Base-by-base conservation (phyloP, 2,888 invertebrate genomes). In the Lithodes maja region DNA sequence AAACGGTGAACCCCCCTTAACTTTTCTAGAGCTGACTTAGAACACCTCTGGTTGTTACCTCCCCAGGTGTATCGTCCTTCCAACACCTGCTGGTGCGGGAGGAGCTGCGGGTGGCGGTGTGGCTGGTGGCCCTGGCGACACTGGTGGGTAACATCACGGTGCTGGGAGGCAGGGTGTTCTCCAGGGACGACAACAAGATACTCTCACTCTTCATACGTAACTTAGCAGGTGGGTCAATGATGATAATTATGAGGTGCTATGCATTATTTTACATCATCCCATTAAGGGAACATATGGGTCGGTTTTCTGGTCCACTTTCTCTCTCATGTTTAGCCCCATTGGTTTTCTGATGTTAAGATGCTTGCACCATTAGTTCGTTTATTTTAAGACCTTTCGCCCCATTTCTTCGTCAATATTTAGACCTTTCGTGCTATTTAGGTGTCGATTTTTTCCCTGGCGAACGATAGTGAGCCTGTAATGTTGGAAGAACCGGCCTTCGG, bases 61-160 rank as follows among this genome's bases (percentile, higher is more conserved):
- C 77, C 9, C 1, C 85, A 95, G 95, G 95, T 50, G 94, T 96
- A 0, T 96, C 96, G 0, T 95, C 96, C 9, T 94, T 95, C 74
- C 93, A 94, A 75, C 94, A 96, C 93, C 93, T 96, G 52, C 93
- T 96, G 7, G 95, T 94, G 75, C 95, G 95, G 91, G 95, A 95
- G 9, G 93, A 95, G 12, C 93, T 96, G 80, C 94, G 96, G 55
- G 94, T 95, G 79, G 95, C 95, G 0, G 95, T 96, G 33, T 96
- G 96, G 96, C 93, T 95, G 71, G 95, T 96, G 93, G 95, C 95
- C 2, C 93, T 94, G 49, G 93, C 95, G 9, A 96, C 96, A 2
- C 94, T 95, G 83, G 92, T 94, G 17, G 96, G 96, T n/a, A 96
- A 96, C 92, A 93, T 94, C 1, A 93, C 96, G 91, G 96, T 96